Conservation (phyloP, 2,888 invertebrate genomes). For the Sialis lutaria region DNA sequence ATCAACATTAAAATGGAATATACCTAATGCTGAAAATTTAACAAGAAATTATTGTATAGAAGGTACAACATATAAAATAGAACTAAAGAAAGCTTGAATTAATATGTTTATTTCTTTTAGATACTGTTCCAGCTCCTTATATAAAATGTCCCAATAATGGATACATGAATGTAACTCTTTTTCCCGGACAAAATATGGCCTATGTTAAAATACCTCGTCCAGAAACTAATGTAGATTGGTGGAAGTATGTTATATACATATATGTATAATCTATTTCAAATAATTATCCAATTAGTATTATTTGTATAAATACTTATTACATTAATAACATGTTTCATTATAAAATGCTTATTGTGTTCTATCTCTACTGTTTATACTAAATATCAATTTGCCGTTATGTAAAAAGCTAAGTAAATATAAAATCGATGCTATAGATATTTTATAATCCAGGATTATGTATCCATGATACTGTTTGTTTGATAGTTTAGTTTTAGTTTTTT, state of each 20-base stretch:
- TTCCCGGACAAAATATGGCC: constrained; percentile 27
- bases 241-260: constrained; percentile 25
- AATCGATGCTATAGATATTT: no score
- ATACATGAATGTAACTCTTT: constrained; percentile 36
- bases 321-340: no score
- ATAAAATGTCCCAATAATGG: constrained; percentile 40
- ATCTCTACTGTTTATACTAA: no score
- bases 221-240: constrained; percentile 47
- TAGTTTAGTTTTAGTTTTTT: no score
- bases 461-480: no score
- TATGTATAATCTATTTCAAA: neutral
- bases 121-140: constrained; percentile 24
- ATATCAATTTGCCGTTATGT: no score
- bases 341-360: no score
- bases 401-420: no score
- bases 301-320: neutral
- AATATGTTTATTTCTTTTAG: neutral
- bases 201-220: constrained; percentile 33
- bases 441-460: no score
- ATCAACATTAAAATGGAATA: constrained; percentile 17
- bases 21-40: constrained; percentile 11
- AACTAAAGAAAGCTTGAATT: neutral
- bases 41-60: constrained; percentile 15
- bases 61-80: constrained; percentile 5
- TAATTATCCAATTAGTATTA: neutral